phyloP scores from a whole-genome alignment of 2,113 vertebrate species.

The Stomatorhinus ivindoensis region DNA sequence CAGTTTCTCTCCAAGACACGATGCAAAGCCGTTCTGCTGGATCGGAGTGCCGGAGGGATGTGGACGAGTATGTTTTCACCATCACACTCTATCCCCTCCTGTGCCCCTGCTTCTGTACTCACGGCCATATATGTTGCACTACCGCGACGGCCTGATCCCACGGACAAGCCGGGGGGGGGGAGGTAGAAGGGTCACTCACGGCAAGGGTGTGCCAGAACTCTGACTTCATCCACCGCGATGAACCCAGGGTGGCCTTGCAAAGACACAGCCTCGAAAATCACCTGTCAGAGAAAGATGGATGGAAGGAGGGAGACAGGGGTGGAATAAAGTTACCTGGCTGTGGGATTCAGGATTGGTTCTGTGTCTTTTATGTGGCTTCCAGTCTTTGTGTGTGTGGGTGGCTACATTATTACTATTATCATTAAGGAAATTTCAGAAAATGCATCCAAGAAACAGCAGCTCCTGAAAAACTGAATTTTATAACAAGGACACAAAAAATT shows the following conservation, averaged over 20 bases:
- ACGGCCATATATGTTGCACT: neutral
- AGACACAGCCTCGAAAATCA: conserved; percentile 91
- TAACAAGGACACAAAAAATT: neutral
- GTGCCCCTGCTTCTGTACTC: conserved; percentile 30
- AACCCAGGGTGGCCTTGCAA: conserved; percentile 87
- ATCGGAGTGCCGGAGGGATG: conserved; percentile 42
- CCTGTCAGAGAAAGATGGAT: conserved; percentile 57
- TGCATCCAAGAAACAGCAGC: neutral
- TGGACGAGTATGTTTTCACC: conserved; percentile 27
- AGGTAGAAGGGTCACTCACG: conserved; percentile 71
- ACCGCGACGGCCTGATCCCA: neutral
- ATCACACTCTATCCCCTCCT: conserved; percentile 37
- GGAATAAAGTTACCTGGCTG: neutral
- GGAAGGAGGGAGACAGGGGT: neutral
- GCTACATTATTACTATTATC: neutral
- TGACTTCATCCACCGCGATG: conserved; percentile 91
- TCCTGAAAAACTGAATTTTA: neutral
- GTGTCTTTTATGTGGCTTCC: neutral
- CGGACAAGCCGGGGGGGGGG: neutral
- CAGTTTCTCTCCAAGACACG: conserved; percentile 9
- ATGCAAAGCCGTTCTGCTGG: conserved; percentile 37
- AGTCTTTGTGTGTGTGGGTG: neutral
- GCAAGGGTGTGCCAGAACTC: conserved; percentile 91
- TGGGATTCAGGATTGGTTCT: neutral
- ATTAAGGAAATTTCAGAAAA: neutral